Conservation (phyloP, 2,888 invertebrate genomes). For the Chrysotoxum bicinctum region DNA sequence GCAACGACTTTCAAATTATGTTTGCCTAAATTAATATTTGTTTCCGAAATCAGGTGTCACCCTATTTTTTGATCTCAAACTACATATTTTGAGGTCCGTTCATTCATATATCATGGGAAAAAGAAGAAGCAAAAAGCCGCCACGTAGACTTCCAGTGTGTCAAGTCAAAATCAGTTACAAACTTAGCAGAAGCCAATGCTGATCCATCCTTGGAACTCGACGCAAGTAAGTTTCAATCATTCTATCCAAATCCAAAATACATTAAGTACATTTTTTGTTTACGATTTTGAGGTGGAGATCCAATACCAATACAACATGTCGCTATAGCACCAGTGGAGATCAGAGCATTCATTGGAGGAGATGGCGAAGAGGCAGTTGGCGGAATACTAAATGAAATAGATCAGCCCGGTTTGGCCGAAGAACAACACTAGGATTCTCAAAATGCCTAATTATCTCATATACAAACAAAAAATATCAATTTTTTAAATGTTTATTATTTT, state of each 20-base stretch:
- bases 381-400: slow-evolving; percentile 74
- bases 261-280: slow-evolving; percentile 1
- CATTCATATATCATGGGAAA: slow-evolving; percentile 97
- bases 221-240: slow-evolving; percentile 76
- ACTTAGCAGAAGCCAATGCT: slow-evolving; percentile 96
- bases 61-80: no score
- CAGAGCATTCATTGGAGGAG: slow-evolving; percentile 49
- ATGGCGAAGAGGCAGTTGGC: slow-evolving; percentile 74
- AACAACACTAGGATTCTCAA: slow-evolving; percentile 59
- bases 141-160: slow-evolving; percentile 99
- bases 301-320: slow-evolving; percentile 78
- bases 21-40: no score
- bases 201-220: slow-evolving; percentile 87
- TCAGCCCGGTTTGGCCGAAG: slow-evolving; percentile 69
- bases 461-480: slow-evolving; percentile 40
- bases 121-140: slow-evolving; percentile 98
- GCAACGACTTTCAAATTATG: no score
- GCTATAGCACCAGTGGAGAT: slow-evolving; percentile 50
- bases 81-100: slow-evolving; percentile 99
- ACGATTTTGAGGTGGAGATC: slow-evolving; percentile 78
- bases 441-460: slow-evolving; percentile 31
- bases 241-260: no score
- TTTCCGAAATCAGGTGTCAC: no score
- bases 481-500: slow-evolving; percentile 61
- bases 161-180: slow-evolving; percentile 98